Evolutionary conservation across 1,140 invertebrate genomes (phyloP).

Genomic region (Polypedilum pembai): DNA sequence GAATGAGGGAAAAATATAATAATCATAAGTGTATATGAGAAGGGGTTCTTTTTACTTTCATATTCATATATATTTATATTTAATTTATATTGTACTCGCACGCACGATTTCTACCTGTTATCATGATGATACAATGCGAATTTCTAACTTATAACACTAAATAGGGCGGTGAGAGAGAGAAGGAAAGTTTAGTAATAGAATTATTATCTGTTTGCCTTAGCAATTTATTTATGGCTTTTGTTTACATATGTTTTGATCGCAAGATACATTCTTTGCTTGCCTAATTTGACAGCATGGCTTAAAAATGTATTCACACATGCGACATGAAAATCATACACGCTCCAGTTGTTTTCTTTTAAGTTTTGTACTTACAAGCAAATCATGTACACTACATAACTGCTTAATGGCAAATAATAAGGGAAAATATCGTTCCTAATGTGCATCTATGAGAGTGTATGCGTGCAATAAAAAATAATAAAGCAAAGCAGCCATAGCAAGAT

Average conservation of each 20-base stretch:
- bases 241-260: background rate
- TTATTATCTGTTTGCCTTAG: conserved; percentile 22
- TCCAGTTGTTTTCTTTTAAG: background rate
- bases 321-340: background rate
- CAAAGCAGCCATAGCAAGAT: background rate
- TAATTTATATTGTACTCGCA: conserved; percentile 9
- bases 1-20: no score
- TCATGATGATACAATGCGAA: conserved; percentile 16
- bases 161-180: background rate
- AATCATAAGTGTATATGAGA: no score
- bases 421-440: no score
- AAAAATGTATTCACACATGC: background rate
- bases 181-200: background rate
- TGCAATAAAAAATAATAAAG: conserved; percentile 18
- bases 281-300: background rate
- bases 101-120: conserved; percentile 22
- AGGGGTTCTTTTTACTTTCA: background rate
- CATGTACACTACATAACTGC: no score
- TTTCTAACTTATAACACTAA: background rate
- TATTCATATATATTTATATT: background rate
- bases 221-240: conserved; percentile 15
- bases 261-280: background rate
- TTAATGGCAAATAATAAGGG: no score
- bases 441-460: background rate
- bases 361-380: background rate